Evolutionary conservation across 2,113 vertebrate genomes (phyloP).

Genomic region (Trachemys scripta): DNA sequence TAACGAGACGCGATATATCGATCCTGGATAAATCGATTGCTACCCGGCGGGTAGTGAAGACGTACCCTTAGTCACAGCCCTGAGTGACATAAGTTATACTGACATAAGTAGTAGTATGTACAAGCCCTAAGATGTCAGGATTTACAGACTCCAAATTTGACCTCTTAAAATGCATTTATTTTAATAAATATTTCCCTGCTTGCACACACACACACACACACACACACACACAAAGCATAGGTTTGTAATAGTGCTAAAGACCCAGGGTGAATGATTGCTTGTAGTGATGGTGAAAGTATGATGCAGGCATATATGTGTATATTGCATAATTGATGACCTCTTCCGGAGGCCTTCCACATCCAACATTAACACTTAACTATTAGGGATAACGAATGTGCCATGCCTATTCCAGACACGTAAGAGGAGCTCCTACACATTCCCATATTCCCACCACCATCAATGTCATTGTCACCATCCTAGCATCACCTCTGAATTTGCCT

Average conservation of each 20-base stretch:
- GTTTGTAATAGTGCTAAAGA: neutral
- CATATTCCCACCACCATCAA: neutral
- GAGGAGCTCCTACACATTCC: neutral
- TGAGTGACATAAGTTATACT: neutral
- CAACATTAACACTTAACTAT: neutral
- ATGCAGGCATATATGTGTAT: neutral
- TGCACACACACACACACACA: neutral
- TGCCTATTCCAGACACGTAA: neutral
- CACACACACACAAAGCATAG: neutral
- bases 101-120: neutral
- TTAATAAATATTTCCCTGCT: neutral
- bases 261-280: neutral
- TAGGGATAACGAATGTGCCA: neutral
- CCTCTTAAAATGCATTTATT: neutral
- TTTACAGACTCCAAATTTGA: neutral
- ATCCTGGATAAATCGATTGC: no score
- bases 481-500: neutral
- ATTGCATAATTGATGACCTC: neutral
- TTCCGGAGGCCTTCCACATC: neutral
- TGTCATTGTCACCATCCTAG: neutral
- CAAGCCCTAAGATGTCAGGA: neutral
- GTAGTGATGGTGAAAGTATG: neutral
- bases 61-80: neutral
- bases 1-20: no score
- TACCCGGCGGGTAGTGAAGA: no score